These are phyloP conservation scores for Zalophus californianus DNA, from an alignment of 2,797 vertebrate species.

Conservation along the genomic window DNA sequence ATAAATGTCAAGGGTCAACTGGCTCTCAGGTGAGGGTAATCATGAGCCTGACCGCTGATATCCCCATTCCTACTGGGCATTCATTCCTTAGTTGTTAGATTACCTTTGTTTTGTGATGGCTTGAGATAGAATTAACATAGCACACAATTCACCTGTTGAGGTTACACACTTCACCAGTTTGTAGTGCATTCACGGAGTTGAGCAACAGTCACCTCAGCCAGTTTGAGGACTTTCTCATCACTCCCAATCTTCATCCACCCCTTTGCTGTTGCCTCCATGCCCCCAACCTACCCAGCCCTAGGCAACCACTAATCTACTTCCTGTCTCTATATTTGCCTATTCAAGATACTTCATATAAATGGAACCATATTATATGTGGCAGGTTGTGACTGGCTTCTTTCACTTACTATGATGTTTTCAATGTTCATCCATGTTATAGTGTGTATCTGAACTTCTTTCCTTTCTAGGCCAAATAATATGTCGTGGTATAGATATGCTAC, in stretches of 20 bases:
- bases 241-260: not conserved
- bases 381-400: slow-evolving; percentile 11
- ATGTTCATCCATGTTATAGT: not conserved
- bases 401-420: not conserved
- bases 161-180: not conserved
- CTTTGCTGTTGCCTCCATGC: not conserved
- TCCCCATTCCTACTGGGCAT: not conserved
- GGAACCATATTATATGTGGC: not conserved
- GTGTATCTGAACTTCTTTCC: not conserved
- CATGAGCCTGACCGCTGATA: not conserved
- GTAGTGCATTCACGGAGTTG: not conserved
- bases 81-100: not conserved
- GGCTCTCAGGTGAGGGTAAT: not conserved
- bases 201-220: not conserved
- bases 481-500: not conserved
- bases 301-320: not conserved
- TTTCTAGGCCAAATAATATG: not conserved
- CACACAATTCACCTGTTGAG: not conserved
- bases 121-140: not conserved
- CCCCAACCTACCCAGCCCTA: not conserved
- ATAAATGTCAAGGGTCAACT: not conserved
- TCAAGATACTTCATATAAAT: not conserved
- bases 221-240: not conserved
- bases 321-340: not conserved
- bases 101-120: not conserved